Conservation (phyloP, 2,113 vertebrate genomes). For the Sceloporus undulatus region DNA sequence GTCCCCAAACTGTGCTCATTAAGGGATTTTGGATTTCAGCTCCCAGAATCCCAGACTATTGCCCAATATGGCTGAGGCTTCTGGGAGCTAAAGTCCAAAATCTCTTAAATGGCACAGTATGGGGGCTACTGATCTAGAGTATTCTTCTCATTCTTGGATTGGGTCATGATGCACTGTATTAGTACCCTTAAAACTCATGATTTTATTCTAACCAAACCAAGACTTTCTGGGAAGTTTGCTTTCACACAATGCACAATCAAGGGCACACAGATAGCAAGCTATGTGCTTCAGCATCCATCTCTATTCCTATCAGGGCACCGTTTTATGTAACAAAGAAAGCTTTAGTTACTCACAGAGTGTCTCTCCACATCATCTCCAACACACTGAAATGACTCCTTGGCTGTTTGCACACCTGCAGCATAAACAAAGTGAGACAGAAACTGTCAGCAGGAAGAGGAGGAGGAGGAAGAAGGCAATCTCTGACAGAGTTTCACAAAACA, state of each 20-base stretch:
- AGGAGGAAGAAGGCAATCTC: constrained; percentile 16
- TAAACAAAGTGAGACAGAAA: constrained; percentile 58
- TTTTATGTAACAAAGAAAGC: constrained; percentile 31
- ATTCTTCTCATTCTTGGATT: background rate
- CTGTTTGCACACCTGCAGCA: constrained; percentile 69
- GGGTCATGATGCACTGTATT: background rate
- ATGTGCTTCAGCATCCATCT: background rate
- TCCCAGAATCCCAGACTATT: no score
- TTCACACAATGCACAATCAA: background rate
- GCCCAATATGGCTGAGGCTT: no score
- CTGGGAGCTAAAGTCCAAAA: no score
- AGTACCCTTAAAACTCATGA: background rate
- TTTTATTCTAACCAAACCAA: constrained; percentile 22
- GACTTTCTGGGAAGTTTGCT: background rate
- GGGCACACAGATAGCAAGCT: no score
- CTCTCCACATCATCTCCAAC: constrained; percentile 77
- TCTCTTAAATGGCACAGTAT: no score
- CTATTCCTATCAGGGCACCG: background rate
- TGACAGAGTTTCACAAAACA: constrained; percentile 20
- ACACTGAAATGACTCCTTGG: constrained; percentile 54
- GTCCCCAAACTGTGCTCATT: no score
- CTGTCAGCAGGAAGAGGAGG: constrained; percentile 21
- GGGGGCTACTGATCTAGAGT: background rate
- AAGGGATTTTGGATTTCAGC: no score
- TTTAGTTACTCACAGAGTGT: constrained; percentile 69